Conservation (phyloP, 2,797 vertebrate species). For the Syndactyla subalaris region DNA sequence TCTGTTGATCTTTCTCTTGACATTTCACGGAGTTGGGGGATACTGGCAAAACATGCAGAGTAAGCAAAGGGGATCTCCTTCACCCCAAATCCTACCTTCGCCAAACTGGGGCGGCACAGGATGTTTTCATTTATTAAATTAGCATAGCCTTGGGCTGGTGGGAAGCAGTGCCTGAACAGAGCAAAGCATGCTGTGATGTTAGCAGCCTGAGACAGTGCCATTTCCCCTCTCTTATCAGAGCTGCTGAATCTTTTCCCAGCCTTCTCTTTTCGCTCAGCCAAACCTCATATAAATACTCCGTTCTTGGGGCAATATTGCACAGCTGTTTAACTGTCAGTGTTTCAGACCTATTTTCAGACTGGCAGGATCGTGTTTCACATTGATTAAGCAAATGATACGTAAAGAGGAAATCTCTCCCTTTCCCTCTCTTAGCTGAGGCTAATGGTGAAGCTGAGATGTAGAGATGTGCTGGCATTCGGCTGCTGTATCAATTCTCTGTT, state of each 20-base stretch:
- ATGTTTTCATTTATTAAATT: not conserved
- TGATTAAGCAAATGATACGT: not conserved
- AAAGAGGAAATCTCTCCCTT: not conserved
- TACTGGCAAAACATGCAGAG: not conserved
- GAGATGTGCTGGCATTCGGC: not conserved
- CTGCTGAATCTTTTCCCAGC: not conserved
- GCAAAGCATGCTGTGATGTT: not conserved
- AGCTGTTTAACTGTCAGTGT: not conserved
- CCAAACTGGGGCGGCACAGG: not conserved
- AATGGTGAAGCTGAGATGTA: not conserved
- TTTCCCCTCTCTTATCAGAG: not conserved
- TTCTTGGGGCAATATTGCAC: not conserved
- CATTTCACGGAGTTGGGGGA: conserved; percentile 2
- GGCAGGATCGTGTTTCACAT: not conserved
- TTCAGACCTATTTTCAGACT: not conserved
- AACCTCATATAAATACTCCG: not conserved
- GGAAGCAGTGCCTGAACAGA: not conserved
- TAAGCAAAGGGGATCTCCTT: not conserved
- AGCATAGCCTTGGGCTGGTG: not conserved
- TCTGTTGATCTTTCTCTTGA: conserved; percentile 25
- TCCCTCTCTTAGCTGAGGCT: not conserved
- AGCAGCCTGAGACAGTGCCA: not conserved
- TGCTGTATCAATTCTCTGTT: not conserved
- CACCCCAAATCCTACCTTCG: not conserved
- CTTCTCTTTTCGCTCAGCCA: not conserved